A percentile compares a stretch with the other conserved stretches of the same genome.
Evolutionary conservation across 2,113 vertebrate genomes (phyloP).

Genomic region (Microcebus lehilahytsara): DNA sequence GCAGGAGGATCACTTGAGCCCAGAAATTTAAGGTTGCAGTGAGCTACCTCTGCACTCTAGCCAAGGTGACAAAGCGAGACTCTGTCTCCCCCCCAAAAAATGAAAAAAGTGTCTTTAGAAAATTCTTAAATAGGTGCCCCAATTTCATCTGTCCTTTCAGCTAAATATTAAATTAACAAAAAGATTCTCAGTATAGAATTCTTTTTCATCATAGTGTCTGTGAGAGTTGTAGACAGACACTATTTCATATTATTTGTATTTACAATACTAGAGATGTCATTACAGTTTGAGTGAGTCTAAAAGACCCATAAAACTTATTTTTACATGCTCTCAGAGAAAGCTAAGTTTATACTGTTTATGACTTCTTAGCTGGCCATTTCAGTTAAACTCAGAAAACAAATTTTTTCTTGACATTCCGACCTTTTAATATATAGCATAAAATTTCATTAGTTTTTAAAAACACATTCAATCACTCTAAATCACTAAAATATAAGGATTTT

Average conservation of each 20-base stretch:
- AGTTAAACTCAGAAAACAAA: not conserved
- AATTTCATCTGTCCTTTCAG: not conserved
- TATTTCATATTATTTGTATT: not conserved
- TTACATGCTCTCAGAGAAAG: not conserved
- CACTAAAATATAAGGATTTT: not conserved
- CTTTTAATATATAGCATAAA: not conserved
- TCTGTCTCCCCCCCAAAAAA: no score
- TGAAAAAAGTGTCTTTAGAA: not conserved
- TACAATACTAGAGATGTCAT: not conserved
- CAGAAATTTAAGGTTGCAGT: no score
- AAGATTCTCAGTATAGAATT: not conserved
- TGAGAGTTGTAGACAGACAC: not conserved
- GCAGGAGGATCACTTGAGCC: no score
- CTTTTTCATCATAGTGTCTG: not conserved
- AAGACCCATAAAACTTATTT: constrained; percentile 8
- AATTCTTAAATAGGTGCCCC: not conserved
- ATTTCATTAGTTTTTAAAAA: not conserved
- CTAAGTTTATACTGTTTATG: not conserved
- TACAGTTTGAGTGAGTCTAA: not conserved
- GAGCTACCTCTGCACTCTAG: no score
- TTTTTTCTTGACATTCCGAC: constrained; percentile 6
- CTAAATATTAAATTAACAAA: not conserved
- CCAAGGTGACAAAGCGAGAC: no score
- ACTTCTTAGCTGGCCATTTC: not conserved
- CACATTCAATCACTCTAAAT: not conserved